Evolutionary conservation across 2,113 vertebrate genomes (phyloP), one percentile per base, ranked within the genome.

Genomic region (Cheilinus undulatus): DNA sequence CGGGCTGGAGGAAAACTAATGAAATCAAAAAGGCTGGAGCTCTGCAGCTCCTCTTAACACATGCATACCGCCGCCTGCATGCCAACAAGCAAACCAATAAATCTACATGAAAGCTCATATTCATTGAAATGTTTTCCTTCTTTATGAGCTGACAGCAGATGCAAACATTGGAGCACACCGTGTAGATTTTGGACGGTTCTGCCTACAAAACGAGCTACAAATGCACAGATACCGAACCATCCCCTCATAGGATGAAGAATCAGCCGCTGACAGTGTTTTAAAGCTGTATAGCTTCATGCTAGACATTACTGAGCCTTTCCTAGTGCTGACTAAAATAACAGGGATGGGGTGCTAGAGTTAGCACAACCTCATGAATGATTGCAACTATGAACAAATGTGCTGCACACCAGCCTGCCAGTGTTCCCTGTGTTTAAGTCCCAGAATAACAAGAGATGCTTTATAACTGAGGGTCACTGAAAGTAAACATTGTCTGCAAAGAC

Each of bases 81-180:
- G 79, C 76, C 83, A 85, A 60, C 27, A 40, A 75, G 69, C 45
- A 46, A 46, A 77, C 48, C 60, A 71, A 78, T 71, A 86, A 78
- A 80, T 83, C 74, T 69, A 52, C 61, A 56, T 50, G 28, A 76
- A 79, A 65, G 70, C 81, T 77, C 24, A 12, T 26, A 69, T 64
- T 85, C 83, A 89, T 80, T 86, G 76, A 85, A 86, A 71, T 59
- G 40, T 78, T 84, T 66, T 64, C 15, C 43, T 11, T 42, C 63
- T 77, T 79, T 76, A 45, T 26, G 69, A 67, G 71, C 26, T 45
- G 62, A 81, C 53, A 56, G 73, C 78, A 85, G 83, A 89, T 82
- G 77, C 65, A n/a, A 66, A 48, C 28, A 78, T 51, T 53, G 56
- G 73, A 36, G 42, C 26, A 28, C 64, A 69, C 13, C 1, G 28